A percentile compares a stretch with the other conserved stretches of the same genome.
These are phyloP conservation scores for Myotis brandtii DNA, from an alignment of 2,113 vertebrate species.

Conservation along the genomic window DNA sequence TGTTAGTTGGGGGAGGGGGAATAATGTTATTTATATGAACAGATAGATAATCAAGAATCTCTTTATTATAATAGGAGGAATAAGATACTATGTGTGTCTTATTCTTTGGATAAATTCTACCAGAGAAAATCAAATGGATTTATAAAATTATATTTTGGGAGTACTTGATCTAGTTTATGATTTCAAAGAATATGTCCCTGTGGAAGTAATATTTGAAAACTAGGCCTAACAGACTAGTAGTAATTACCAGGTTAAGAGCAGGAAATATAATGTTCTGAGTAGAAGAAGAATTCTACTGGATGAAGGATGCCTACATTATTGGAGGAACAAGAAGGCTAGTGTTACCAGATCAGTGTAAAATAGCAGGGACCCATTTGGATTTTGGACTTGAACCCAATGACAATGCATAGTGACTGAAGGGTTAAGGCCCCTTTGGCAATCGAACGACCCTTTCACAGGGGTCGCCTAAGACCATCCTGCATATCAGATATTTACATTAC, in stretches of 20 bases:
- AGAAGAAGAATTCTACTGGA: not conserved
- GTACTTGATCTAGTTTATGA: not conserved
- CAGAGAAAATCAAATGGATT: not conserved
- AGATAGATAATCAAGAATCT: not conserved
- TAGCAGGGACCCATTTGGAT: not conserved
- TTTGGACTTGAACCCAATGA: not conserved
- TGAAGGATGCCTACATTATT: not conserved
- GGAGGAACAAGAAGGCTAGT: not conserved
- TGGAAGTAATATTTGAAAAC: slow-evolving; percentile 38
- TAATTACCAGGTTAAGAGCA: not conserved
- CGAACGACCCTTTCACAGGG: too few species aligned
- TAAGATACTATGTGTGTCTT: not conserved
- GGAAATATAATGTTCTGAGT: not conserved
- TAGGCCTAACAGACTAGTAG: not conserved
- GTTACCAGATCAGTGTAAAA: not conserved
- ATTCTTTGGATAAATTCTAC: not conserved
- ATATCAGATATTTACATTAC: too few species aligned
- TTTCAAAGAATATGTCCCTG: not conserved
- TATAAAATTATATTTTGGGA: not conserved
- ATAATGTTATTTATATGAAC: not conserved
- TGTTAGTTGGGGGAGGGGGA: not conserved
- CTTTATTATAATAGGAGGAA: not conserved
- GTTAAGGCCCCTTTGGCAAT: not conserved
- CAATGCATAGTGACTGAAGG: not conserved
- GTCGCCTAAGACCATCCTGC: too few species aligned